phyloP scores from a whole-genome alignment of 2,888 invertebrate species.

The Drosophila birchii region DNA sequence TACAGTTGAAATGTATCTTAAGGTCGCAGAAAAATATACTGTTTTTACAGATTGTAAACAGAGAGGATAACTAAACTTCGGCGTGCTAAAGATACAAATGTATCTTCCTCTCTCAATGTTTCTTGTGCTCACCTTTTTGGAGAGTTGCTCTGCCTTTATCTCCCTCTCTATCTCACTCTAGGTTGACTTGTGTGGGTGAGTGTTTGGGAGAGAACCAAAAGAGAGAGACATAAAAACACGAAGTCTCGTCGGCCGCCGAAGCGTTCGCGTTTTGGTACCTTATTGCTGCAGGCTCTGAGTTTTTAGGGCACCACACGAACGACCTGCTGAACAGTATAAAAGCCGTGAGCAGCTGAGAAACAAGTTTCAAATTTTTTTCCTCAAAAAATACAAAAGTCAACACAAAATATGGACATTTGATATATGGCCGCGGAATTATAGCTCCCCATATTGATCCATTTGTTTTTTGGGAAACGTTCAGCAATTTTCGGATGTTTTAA shows the following conservation, averaged over 20 bases:
- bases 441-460: slow-evolving; percentile 11
- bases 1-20: too few species aligned
- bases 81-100: too few species aligned
- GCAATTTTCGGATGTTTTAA: slow-evolving; percentile 19
- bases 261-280: slow-evolving; percentile 1
- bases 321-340: neutral
- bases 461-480: slow-evolving; percentile 22
- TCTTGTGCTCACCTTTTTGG: slow-evolving; percentile 39
- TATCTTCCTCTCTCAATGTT: neutral
- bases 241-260: slow-evolving; percentile 1
- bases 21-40: too few species aligned
- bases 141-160: slow-evolving; percentile 21
- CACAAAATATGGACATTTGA: slow-evolving; percentile 28
- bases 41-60: too few species aligned
- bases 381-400: slow-evolving; percentile 16
- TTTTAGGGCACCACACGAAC: neutral
- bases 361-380: neutral
- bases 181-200: slow-evolving; percentile 46
- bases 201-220: neutral
- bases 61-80: too few species aligned
- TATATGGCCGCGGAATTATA: slow-evolving; percentile 6
- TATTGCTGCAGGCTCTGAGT: neutral
- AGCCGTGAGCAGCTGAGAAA: slow-evolving; percentile 7
- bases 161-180: slow-evolving; percentile 14
- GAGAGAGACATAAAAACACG: too few species aligned